phyloP scores from a whole-genome alignment of 2,113 vertebrate species.

The Lucifuga dentata region DNA sequence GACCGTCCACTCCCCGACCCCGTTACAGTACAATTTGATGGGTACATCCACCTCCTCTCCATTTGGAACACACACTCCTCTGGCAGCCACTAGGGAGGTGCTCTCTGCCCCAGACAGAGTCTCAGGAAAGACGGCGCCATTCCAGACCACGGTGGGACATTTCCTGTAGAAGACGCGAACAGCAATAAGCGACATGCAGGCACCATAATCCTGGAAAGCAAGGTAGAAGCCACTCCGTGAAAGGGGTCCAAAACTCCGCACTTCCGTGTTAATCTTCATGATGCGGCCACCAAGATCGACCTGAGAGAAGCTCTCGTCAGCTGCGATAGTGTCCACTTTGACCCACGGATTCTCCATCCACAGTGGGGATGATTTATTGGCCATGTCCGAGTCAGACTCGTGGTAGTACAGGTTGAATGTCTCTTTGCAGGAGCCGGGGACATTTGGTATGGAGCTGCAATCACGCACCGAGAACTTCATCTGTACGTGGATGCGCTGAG shows the following conservation, averaged over 20 bases:
- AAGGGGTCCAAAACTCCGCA: slow-evolving; percentile 94
- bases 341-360: slow-evolving; percentile 99
- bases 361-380: slow-evolving; percentile 87
- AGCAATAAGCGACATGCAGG: slow-evolving; percentile 96
- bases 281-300: slow-evolving; percentile 93
- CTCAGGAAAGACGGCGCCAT: slow-evolving; percentile 92
- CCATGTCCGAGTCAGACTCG: slow-evolving; percentile 89
- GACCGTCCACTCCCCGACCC: slow-evolving; percentile 96
- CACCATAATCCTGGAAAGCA: slow-evolving; percentile 97
- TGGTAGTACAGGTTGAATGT: slow-evolving; percentile 98
- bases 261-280: slow-evolving; percentile 98
- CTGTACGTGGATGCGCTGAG: slow-evolving; percentile 95
- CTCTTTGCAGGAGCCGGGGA: slow-evolving; percentile 97
- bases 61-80: slow-evolving; percentile 91
- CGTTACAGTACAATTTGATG: slow-evolving; percentile 96
- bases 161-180: slow-evolving; percentile 96
- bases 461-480: slow-evolving; percentile 98
- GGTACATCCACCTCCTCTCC: slow-evolving; percentile 96
- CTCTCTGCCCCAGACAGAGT: slow-evolving; percentile 97
- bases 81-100: slow-evolving; percentile 92
- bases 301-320: slow-evolving; percentile 96
- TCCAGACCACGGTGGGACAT: slow-evolving; percentile 89
- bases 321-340: slow-evolving; percentile 96
- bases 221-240: slow-evolving; percentile 94
- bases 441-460: slow-evolving; percentile 96